These are phyloP conservation scores for Mustelus asterias DNA, from an alignment of 2,113 vertebrate genomes.

Conservation along the genomic window DNA sequence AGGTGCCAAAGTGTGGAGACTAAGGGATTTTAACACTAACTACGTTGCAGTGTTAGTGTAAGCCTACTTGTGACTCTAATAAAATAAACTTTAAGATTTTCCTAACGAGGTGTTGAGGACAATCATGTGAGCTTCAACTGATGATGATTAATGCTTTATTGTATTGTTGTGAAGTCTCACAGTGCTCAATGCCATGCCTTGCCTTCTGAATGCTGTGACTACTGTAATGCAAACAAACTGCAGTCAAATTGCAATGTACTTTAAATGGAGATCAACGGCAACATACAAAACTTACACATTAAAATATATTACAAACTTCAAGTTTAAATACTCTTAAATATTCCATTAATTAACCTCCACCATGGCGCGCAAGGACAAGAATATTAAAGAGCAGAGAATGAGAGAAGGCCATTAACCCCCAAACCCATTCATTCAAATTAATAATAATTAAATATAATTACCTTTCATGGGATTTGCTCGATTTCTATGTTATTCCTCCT, in stretches of 20 bases:
- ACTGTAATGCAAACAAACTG: not conserved
- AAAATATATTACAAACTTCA: not conserved
- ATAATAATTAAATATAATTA: not conserved
- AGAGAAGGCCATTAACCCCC: not conserved
- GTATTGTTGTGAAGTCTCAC: not conserved
- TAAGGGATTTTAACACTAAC: too few relatives aligned
- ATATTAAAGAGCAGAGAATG: not conserved
- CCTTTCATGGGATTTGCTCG: not conserved
- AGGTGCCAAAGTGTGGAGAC: too few relatives aligned
- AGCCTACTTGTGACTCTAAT: too few relatives aligned
- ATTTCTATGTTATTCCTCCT: not conserved
- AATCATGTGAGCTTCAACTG: not conserved
- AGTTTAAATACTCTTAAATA: constrained; percentile 4
- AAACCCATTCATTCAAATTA: not conserved
- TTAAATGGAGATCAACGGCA: not conserved
- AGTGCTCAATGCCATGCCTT: not conserved
- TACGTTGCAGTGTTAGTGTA: too few relatives aligned
- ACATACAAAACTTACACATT: not conserved
- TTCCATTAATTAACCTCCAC: not conserved
- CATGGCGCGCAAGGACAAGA: not conserved
- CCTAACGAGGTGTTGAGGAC: not conserved
- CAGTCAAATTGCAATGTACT: not conserved
- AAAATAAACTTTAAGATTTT: too few relatives aligned
- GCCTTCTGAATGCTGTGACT: not conserved
- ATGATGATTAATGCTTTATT: not conserved